A percentile compares a stretch with the other conserved stretches of the same genome.
Conservation (phyloP, 2,888 invertebrate genomes). For the Quadriops clusia region DNA sequence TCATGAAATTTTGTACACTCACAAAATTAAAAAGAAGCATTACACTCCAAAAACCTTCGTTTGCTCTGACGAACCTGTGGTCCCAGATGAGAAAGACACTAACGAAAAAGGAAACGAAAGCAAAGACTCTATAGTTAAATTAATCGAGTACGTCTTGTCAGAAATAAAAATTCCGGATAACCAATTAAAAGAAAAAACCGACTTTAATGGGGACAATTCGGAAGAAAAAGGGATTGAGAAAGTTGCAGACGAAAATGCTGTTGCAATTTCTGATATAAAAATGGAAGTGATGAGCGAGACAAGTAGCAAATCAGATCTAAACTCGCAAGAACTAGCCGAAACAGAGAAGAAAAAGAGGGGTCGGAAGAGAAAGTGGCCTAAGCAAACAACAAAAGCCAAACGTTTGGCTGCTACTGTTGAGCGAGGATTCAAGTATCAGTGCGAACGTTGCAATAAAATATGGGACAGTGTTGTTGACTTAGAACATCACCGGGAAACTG, state of each 20-base stretch:
- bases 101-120: constrained; percentile 17
- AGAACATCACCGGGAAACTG: constrained; percentile 30
- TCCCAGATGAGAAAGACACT: constrained; percentile 3
- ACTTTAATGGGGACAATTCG: constrained; percentile 11
- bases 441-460: constrained; percentile 32
- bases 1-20: constrained; percentile 42
- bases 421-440: constrained; percentile 33
- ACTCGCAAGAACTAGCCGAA: constrained; percentile 13
- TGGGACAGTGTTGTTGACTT: constrained; percentile 28
- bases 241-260: constrained; percentile 10
- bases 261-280: constrained; percentile 13
- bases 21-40: constrained; percentile 43
- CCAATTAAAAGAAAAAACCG: constrained; percentile 11
- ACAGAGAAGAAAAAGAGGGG: constrained; percentile 27
- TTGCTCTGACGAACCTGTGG: constrained; percentile 2
- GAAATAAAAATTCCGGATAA: constrained; percentile 26
- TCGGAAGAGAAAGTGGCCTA: constrained; percentile 30
- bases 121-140: constrained; percentile 29
- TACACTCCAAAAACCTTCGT: constrained; percentile 30
- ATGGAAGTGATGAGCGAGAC: constrained; percentile 18
- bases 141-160: constrained; percentile 32
- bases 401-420: constrained; percentile 20
- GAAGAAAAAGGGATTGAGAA: constrained; percentile 11
- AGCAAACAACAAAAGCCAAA: constrained; percentile 20
- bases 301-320: constrained; percentile 13